These are phyloP conservation scores for Myotis daubentonii DNA, from an alignment of 2,797 vertebrate genomes.

Conservation along the genomic window DNA sequence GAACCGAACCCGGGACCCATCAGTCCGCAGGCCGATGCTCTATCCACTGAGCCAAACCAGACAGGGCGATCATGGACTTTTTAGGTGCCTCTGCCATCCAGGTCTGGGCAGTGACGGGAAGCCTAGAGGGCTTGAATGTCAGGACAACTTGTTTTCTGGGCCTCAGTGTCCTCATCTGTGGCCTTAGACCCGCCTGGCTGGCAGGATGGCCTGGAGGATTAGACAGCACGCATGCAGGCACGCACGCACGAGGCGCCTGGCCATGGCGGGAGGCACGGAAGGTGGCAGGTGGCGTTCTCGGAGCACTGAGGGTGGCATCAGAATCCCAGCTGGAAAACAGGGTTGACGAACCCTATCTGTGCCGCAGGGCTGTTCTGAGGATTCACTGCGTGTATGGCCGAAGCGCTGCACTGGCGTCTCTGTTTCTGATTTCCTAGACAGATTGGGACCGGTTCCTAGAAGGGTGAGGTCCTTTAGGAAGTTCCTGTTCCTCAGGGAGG, in stretches of 20 bases:
- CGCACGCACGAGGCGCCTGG: no score
- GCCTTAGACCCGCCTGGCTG: background rate
- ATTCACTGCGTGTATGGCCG: rapidly evolving
- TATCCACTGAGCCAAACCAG: no score
- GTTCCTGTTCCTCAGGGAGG: background rate
- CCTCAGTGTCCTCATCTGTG: background rate
- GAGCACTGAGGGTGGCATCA: background rate
- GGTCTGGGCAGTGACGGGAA: background rate
- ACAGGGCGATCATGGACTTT: background rate
- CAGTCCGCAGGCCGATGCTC: no score
- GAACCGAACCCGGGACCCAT: no score
- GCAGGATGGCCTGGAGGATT: background rate
- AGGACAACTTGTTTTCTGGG: background rate
- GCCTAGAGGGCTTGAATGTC: background rate
- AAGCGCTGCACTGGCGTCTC: background rate
- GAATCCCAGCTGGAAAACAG: background rate
- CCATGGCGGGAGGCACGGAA: rapidly evolving
- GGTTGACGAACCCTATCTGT: rapidly evolving
- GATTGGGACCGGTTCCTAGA: background rate
- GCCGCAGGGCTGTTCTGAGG: background rate
- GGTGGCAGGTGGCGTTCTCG: rapidly evolving
- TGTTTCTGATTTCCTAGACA: background rate
- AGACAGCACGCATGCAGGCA: rapidly evolving
- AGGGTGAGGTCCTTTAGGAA: background rate
- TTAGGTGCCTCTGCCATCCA: background rate